Conservation (phyloP, 2,888 invertebrate species). For the Caradrina clavipalpis region DNA sequence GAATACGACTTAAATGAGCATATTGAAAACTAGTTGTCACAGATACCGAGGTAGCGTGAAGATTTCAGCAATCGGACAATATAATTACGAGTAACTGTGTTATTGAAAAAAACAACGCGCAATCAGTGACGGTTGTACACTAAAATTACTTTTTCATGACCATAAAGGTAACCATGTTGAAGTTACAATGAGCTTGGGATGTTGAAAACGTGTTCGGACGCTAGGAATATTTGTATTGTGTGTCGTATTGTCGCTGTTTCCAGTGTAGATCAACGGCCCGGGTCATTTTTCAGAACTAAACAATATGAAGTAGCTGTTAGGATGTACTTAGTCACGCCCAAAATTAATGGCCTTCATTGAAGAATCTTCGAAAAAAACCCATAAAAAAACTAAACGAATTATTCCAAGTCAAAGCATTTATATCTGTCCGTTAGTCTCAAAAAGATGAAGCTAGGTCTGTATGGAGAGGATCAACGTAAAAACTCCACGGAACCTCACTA, state of each 20-base stretch:
- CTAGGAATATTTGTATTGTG: conserved; percentile 20
- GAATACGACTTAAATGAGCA: conserved; percentile 24
- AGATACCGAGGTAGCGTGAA: conserved; percentile 58
- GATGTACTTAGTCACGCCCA: too few relatives aligned
- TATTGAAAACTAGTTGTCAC: conserved; percentile 34
- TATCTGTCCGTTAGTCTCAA: too few relatives aligned
- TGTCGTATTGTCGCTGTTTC: conserved; percentile 2
- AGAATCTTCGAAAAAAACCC: background rate
- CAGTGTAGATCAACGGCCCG: background rate
- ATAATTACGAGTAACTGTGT: conserved; percentile 61
- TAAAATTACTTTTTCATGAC: conserved; percentile 48
- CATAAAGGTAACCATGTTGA: conserved; percentile 41
- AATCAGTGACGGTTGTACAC: conserved; percentile 50
- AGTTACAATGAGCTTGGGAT: conserved; percentile 30
- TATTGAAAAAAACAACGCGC: conserved; percentile 60
- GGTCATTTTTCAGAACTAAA: background rate
- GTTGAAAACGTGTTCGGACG: conserved; percentile 23
- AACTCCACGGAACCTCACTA: too few relatives aligned
- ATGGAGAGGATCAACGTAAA: background rate
- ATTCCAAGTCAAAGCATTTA: too few relatives aligned
- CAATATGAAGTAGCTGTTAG: background rate
- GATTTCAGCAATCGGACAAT: conserved; percentile 64
- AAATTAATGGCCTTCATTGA: too few relatives aligned
- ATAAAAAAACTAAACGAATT: too few relatives aligned
- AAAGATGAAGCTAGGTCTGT: background rate